These are phyloP conservation scores for Embidobia sp. DNA, from an alignment of 2,888 invertebrate species.

Conservation along the genomic window DNA sequence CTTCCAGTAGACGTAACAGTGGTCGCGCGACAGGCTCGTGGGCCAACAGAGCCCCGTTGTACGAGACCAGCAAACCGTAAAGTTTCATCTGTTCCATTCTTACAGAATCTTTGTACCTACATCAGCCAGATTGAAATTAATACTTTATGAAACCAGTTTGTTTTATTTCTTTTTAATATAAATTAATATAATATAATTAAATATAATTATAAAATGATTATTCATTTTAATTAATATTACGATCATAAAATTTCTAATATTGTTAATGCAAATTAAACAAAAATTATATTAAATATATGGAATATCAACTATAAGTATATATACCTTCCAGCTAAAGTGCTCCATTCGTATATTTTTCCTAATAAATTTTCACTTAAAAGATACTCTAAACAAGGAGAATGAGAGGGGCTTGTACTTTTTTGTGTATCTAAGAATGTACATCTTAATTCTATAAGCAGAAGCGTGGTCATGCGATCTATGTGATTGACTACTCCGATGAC, in stretches of 20 bases:
- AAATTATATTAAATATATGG: too few species aligned
- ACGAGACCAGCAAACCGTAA: slow-evolving; percentile 91
- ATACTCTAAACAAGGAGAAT: slow-evolving; percentile 89
- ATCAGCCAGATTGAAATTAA: too few species aligned
- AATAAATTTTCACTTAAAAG: slow-evolving; percentile 92
- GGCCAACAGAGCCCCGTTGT: slow-evolving; percentile 91
- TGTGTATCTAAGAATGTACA: slow-evolving; percentile 79
- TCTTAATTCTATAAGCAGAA: slow-evolving; percentile 91
- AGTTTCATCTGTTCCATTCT: slow-evolving; percentile 93
- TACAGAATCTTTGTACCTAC: slow-evolving; percentile 90
- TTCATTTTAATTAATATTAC: too few species aligned
- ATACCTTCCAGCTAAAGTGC: slow-evolving; percentile 90
- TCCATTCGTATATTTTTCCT: slow-evolving; percentile 94
- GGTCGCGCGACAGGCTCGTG: slow-evolving; percentile 95
- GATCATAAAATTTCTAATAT: background rate
- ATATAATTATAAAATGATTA: too few species aligned
- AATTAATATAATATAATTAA: too few species aligned
- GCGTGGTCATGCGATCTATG: slow-evolving; percentile 93
- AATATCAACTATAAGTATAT: background rate
- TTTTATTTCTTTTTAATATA: too few species aligned
- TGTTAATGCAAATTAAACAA: too few species aligned
- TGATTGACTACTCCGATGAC: slow-evolving; percentile 95
- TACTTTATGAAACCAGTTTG: too few species aligned
- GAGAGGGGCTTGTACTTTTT: slow-evolving; percentile 81
- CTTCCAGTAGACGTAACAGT: slow-evolving; percentile 90